Evolutionary conservation across 2,113 vertebrate species (phyloP).

Genomic region (sheep (Ovis aries)): ARS-UI_Ramb_v3.0 NC_056055.1:115378501-115379000

Average conservation of each 20-base stretch:
- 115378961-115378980: not conserved
- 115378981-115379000: not conserved
- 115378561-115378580: not conserved
- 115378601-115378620: not conserved
- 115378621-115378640: not conserved
- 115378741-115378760: not conserved
- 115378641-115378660: not conserved
- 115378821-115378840: not conserved
- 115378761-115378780: not conserved
- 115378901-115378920: not conserved
- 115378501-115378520: not conserved
- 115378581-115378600: not conserved
- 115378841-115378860: not conserved
- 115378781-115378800: not conserved
- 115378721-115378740: fast-evolving
- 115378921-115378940: not conserved
- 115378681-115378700: not conserved
- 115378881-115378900: not conserved
- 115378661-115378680: not conserved
- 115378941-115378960: not conserved
- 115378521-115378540: not conserved
- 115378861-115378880: not conserved
- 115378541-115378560: not conserved
- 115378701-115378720: not conserved
- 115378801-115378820: not conserved